Evolutionary conservation across 1,140 invertebrate genomes (phyloP).

Genomic region (Heliconius nattereri): DNA sequence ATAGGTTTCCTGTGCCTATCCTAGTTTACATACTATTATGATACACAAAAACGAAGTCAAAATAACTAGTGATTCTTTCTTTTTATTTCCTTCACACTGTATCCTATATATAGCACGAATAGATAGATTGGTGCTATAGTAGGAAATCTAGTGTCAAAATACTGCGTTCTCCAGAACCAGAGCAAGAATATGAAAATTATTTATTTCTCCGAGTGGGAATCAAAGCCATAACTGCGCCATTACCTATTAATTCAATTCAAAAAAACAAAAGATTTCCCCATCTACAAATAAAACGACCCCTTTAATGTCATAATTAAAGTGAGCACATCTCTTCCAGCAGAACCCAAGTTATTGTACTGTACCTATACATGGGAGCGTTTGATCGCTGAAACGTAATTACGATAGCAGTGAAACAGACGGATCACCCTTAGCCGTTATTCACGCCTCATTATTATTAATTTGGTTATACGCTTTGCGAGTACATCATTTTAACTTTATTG

Average conservation of each 20-base stretch:
- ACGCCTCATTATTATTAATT: slow-evolving; percentile 30
- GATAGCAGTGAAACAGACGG: slow-evolving; percentile 27
- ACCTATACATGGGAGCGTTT: neutral
- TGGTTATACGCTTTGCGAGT: slow-evolving; percentile 17
- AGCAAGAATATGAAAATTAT: no score
- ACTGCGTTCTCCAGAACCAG: no score
- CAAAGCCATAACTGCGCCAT: no score
- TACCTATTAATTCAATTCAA: neutral
- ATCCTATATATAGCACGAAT: no score
- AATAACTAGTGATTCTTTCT: no score
- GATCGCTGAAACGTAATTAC: slow-evolving; percentile 29
- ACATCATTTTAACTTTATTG: neutral
- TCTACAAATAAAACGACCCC: neutral
- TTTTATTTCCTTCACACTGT: no score
- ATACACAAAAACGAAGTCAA: no score
- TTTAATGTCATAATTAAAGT: neutral
- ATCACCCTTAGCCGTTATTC: slow-evolving; percentile 29
- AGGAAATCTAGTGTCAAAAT: no score
- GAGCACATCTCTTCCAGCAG: slow-evolving; percentile 10
- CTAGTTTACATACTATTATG: no score
- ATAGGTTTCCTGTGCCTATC: no score
- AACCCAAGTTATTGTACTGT: neutral
- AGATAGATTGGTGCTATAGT: no score
- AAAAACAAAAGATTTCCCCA: neutral
- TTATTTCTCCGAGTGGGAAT: no score